phyloP scores from a whole-genome alignment of 2,888 invertebrate genomes.

The Lordiphosa andalusiaca region DNA sequence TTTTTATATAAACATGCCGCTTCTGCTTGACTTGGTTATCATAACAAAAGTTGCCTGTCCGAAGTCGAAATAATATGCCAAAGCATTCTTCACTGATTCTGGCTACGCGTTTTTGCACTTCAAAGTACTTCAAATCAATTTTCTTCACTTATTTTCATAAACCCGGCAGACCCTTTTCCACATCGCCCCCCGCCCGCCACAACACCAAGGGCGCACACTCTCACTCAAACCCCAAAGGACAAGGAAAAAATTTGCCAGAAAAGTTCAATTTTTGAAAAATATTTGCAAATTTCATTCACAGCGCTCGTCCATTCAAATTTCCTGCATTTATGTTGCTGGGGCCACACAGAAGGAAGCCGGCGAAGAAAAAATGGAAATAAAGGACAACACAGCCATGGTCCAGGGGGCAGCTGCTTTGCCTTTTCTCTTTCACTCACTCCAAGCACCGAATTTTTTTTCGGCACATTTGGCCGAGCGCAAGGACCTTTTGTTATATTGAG shows the following conservation, averaged over 20 bases:
- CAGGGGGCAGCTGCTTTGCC: conserved; percentile 57
- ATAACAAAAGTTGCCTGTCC: conserved; percentile 58
- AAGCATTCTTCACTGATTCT: conserved; percentile 72
- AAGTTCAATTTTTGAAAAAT: conserved; percentile 77
- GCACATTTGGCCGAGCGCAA: conserved; percentile 71
- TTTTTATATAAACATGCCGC: conserved; percentile 32
- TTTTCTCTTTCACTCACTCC: conserved; percentile 14
- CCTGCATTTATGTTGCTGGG: conserved; percentile 65
- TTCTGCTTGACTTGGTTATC: conserved; percentile 73
- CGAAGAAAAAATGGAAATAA: conserved; percentile 59
- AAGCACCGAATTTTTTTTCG: conserved; percentile 50
- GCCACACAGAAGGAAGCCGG: conserved; percentile 3
- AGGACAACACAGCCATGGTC: conserved; percentile 64
- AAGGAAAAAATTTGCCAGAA: conserved; percentile 70
- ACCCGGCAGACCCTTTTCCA: conserved; percentile 45
- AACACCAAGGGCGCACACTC: background rate
- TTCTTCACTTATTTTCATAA: conserved; percentile 72
- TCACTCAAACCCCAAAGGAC: conserved; percentile 12
- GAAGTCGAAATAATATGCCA: conserved; percentile 65
- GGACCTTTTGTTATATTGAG: conserved; percentile 76
- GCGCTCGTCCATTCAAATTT: conserved; percentile 77
- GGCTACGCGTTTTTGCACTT: conserved; percentile 74
- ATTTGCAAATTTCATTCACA: conserved; percentile 77
- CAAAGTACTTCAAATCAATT: conserved; percentile 76
- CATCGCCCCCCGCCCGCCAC: background rate